Percentiles rank a stretch among this genome's conserved stretches.
Evolutionary conservation across 2,888 invertebrate species (phyloP).

Genomic region (Phalera bucephala): DNA sequence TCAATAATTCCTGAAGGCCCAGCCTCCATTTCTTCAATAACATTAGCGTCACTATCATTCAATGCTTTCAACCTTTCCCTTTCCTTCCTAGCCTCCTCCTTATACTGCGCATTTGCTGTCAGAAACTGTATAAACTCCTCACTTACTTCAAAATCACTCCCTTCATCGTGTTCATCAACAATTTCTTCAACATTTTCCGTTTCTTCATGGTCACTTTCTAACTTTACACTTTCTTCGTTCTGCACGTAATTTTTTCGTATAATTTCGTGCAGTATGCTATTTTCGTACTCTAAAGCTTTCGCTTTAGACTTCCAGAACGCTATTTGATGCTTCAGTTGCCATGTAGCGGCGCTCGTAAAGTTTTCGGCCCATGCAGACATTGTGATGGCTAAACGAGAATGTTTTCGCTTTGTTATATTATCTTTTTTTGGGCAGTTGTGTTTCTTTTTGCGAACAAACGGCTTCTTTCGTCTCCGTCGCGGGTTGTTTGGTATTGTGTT

Average conservation of each 20-base stretch:
- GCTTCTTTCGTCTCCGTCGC: conserved; percentile 38
- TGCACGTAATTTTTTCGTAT: conserved; percentile 53
- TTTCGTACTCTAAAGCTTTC: conserved; percentile 81
- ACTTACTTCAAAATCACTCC: conserved; percentile 76
- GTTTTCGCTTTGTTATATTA: conserved; percentile 26
- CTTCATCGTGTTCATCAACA: conserved; percentile 24
- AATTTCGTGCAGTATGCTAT: conserved; percentile 77
- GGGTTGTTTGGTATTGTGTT: conserved; percentile 24
- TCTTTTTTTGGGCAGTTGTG: conserved; percentile 31
- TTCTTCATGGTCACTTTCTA: conserved; percentile 12
- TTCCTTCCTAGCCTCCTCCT: conserved; percentile 58
- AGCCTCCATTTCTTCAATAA: conserved; percentile 25
- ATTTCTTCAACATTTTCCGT: conserved; percentile 41
- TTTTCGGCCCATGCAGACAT: conserved; percentile 72
- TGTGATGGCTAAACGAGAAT: conserved; percentile 31
- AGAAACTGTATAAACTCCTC: conserved; percentile 86
- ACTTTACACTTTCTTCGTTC: background rate
- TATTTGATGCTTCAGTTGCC: conserved; percentile 82
- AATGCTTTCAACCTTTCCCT: conserved; percentile 45
- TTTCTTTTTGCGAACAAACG: conserved; percentile 39
- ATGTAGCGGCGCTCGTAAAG: conserved; percentile 63
- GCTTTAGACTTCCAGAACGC: conserved; percentile 85
- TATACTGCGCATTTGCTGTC: conserved; percentile 82
- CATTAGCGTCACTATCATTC: conserved; percentile 28
- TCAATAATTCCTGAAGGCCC: conserved; percentile 39